phyloP scores from a whole-genome alignment of 2,113 vertebrate genomes.

The Coreoperca whiteheadi region DNA sequence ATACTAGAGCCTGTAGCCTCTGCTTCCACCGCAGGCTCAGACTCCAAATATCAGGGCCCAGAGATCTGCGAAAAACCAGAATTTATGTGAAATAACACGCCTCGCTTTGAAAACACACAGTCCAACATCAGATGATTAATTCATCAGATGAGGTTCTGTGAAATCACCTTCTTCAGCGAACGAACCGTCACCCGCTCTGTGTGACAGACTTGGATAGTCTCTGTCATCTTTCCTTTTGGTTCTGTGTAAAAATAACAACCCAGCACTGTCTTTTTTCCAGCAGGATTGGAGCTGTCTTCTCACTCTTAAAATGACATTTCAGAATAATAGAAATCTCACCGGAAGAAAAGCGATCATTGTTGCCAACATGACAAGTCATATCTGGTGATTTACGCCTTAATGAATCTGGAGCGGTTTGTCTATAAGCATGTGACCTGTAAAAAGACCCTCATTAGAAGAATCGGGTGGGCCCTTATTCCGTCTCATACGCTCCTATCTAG shows the following conservation, averaged over 20 bases:
- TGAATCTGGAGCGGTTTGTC: neutral
- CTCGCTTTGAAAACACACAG: conserved; percentile 43
- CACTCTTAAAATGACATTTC: neutral
- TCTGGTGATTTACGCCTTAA: neutral
- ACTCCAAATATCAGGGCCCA: conserved; percentile 26
- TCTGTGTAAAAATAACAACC: conserved; percentile 44
- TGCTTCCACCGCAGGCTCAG: conserved; percentile 41
- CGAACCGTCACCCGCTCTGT: neutral
- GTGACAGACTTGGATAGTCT: conserved; percentile 11
- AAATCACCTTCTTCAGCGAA: conserved; percentile 19
- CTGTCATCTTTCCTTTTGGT: conserved; percentile 46
- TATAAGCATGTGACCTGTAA: neutral
- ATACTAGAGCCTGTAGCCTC: conserved; percentile 19
- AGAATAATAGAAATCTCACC: neutral
- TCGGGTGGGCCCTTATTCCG: neutral
- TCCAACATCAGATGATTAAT: conserved; percentile 65
- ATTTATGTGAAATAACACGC: conserved; percentile 42
- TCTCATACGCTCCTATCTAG: conserved; percentile 9
- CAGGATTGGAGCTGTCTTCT: neutral
- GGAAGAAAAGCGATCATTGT: neutral
- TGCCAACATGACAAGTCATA: neutral
- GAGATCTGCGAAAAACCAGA: conserved; percentile 38
- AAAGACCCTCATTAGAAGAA: neutral
- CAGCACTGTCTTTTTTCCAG: conserved; percentile 5
- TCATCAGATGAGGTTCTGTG: conserved; percentile 54